A percentile compares a stretch with the other conserved stretches of the same genome.
Conservation (phyloP, 1,140 invertebrate species). For the Wasmannia auropunctata region DNA sequence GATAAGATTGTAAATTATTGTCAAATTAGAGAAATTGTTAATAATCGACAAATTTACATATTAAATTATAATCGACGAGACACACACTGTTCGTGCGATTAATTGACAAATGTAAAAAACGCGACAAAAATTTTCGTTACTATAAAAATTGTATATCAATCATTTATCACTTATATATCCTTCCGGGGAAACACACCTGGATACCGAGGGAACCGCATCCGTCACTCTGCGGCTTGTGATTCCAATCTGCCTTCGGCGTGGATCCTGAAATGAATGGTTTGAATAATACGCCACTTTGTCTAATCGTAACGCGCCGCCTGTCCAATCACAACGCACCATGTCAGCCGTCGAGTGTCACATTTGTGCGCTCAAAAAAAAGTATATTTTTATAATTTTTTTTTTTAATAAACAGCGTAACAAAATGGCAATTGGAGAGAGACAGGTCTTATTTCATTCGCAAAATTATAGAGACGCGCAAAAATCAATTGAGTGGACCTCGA, state of each 20-base stretch:
- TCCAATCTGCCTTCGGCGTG: conserved; percentile 89
- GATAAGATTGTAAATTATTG: neutral
- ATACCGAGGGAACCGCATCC: conserved; percentile 92
- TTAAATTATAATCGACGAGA: neutral
- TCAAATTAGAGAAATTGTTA: no score
- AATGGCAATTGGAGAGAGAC: neutral
- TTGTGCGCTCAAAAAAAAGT: neutral
- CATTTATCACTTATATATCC: neutral
- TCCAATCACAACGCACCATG: neutral
- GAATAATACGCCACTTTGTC: neutral
- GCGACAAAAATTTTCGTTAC: neutral
- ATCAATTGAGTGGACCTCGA: neutral
- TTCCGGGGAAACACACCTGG: conserved; percentile 61
- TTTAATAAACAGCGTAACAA: neutral
- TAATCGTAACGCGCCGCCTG: neutral
- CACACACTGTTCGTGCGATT: neutral
- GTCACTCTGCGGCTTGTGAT: conserved; percentile 90
- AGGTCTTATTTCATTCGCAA: neutral
- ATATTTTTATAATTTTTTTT: neutral
- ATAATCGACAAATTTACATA: neutral
- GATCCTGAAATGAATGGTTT: conserved; percentile 85
- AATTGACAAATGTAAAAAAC: neutral
- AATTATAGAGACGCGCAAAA: neutral
- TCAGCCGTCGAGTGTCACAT: neutral
- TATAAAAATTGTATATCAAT: neutral